Base-by-base conservation (phyloP, 2,797 vertebrate species). In the Alectoris magna region DNA sequence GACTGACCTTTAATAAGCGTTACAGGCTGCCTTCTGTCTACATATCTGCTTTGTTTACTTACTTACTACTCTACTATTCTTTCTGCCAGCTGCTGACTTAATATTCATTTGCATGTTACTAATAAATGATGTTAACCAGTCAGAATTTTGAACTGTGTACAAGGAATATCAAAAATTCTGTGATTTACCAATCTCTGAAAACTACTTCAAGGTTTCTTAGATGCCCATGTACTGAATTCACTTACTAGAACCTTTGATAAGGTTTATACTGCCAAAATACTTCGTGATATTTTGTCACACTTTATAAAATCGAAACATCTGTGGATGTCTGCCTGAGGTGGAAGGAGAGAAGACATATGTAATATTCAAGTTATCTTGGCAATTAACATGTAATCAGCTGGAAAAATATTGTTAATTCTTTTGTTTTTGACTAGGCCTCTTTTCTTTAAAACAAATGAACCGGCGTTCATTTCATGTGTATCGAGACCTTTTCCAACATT, bases 381-480 rank as follows among this genome's bases (percentile, higher is more conserved):
- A 89, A 91, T 83, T 90, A 92, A 83, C 2, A 0, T n/a, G 39
- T n/a, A 76, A 74, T 79, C 71, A 92, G 11, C 17, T 43, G 53
- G 60, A 17, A 74, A 88, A 77, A 74, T 6, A 16, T 49, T 91
- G 31, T 91, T 58, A 83, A 89, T 77, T 68, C n/a, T 43, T 66
- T 72, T 66, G 18, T 58, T 94, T 84, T 72, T 53, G n/a, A 68
- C 36, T 23, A 73, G 48, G 38, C 10, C 66, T 71, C 14, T 55
- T 93, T 94, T 88, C 75, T 87, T 71, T 44, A 75, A 87, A 87
- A 70, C 49, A 87, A 91, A 92, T 43, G 21, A 80, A 75, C 29
- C 18, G 17, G 17, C 17, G 39, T 68, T 88, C 62, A 80, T 80
- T 83, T 77, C 31, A 18, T 22, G 71, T 0, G 0, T 80, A 79